Base-by-base conservation (phyloP, 2,888 invertebrate genomes). In the Tenodera sinensis region DNA sequence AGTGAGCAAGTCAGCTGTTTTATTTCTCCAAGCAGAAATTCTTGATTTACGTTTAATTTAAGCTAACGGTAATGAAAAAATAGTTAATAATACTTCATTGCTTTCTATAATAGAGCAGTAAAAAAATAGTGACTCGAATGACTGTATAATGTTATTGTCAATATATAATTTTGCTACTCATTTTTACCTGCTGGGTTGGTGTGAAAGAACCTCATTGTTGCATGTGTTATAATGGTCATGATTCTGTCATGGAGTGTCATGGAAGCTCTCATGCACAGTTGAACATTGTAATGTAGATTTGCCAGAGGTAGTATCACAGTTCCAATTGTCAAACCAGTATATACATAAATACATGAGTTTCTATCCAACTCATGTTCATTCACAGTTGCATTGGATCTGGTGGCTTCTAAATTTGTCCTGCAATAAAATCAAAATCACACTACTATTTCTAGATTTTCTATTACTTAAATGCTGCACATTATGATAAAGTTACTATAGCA, bases 131-230 rank as follows among this genome's bases (percentile, higher is more conserved):
- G 42, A 42, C 12, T 6, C 12, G 42, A 42, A 42, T 42, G 9
- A 42, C 42, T 42, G 42, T 42, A 42, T 1, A 42, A 42, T 42
- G 42, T 42, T 12, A 42, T 42, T 42, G 12, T 42, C 42, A 42
- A 42, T 42, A 42, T 42, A 1, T 42, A 42, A 12, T 42, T 42
- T 42, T 42, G 12, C 42, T 1, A 42, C 12, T 42, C 1, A 12
- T 1, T 42, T 42, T 92, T 91, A 94, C 95, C 95, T 88, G 94
- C 93, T 2, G 98, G 97, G 93, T 98, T 98, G 0, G 95, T 96
- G 92, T 98, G 97, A 92, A 98, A 98, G 93, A 98, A 98, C 89
- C 94, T 92, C 93, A 96, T 95, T 4, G 94, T 94, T 1, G 95
- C 93, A 89, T 94, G 92, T 27, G 95, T 93, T 20, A 96, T 92